Conservation (phyloP, 2,113 vertebrate species). For the Rhinopithecus roxellana region DNA sequence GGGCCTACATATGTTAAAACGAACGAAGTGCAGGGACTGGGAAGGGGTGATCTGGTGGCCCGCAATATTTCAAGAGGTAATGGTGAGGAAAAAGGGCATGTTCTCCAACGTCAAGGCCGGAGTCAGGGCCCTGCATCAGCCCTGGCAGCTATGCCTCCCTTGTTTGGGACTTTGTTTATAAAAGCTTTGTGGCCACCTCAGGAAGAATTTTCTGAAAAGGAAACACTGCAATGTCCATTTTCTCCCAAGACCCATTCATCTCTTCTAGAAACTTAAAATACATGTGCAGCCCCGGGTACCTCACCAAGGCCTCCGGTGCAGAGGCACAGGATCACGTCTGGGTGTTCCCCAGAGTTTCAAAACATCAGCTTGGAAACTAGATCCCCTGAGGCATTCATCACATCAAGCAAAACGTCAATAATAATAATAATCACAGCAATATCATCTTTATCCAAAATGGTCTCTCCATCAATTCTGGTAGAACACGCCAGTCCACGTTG, state of each 20-base stretch:
- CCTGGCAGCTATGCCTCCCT: rapidly evolving
- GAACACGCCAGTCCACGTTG: too few relatives aligned
- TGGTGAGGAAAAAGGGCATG: background rate
- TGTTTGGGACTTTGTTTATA: background rate
- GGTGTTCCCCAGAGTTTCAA: background rate
- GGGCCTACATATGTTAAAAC: background rate
- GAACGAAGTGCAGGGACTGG: rapidly evolving
- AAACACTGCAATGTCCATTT: background rate
- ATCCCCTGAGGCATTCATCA: rapidly evolving
- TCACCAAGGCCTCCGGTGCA: background rate
- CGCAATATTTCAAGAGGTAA: background rate
- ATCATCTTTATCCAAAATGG: rapidly evolving
- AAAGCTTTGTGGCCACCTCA: background rate
- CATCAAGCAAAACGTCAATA: background rate
- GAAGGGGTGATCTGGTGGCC: background rate
- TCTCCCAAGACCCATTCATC: background rate
- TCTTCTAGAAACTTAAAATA: background rate
- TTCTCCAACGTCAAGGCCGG: background rate
- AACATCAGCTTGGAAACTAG: background rate
- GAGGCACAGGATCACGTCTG: background rate
- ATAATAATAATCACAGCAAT: rapidly evolving
- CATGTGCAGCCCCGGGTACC: too few relatives aligned
- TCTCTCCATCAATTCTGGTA: rapidly evolving
- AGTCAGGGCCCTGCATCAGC: rapidly evolving
- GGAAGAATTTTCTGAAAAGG: background rate